These are phyloP conservation scores for Chironomus tepperi DNA, from an alignment of 1,140 invertebrate species.

Conservation along the genomic window DNA sequence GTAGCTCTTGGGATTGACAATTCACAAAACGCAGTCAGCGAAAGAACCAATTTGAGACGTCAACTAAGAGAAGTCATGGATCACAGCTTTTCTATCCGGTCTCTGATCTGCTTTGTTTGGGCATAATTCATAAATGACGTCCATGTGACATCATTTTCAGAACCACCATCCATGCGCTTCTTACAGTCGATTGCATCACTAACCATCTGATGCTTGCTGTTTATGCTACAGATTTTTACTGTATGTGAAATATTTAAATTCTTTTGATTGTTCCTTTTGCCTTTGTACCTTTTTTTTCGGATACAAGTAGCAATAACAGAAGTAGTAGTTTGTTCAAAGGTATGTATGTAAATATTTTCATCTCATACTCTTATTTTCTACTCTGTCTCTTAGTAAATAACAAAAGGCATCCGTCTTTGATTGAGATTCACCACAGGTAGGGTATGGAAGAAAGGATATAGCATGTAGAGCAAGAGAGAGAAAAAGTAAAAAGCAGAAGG, in stretches of 20 bases:
- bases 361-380: neutral
- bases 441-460: neutral
- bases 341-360: neutral
- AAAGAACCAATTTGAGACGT: too few species aligned
- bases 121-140: too few species aligned
- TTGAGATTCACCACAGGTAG: constrained; percentile 11
- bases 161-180: too few species aligned
- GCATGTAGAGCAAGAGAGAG: neutral
- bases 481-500: neutral
- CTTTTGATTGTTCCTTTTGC: constrained; percentile 4
- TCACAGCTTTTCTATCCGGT: too few species aligned
- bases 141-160: too few species aligned
- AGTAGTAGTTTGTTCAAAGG: neutral
- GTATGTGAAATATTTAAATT: constrained; percentile 6
- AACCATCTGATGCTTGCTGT: neutral
- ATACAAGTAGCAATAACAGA: neutral
- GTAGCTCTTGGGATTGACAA: too few species aligned
- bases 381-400: too few species aligned
- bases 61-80: too few species aligned
- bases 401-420: neutral
- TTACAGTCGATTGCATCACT: too few species aligned
- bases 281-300: neutral
- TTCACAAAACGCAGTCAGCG: too few species aligned
- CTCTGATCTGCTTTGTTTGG: too few species aligned
- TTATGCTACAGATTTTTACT: neutral